These are phyloP conservation scores for Microchrysa polita DNA, from an alignment of 2,888 invertebrate genomes.

Conservation along the genomic window DNA sequence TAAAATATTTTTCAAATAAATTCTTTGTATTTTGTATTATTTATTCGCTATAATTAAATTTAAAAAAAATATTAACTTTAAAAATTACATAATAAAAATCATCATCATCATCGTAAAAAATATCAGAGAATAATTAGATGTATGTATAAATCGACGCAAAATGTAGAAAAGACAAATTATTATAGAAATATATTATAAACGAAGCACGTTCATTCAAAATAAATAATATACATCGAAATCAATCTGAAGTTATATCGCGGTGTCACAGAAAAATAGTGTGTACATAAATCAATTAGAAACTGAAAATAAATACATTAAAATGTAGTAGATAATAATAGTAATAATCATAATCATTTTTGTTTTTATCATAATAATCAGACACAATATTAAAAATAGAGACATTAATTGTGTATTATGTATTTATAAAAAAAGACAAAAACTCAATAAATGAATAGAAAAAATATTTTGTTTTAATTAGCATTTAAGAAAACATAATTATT, in stretches of 20 bases:
- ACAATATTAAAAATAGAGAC: too few relatives aligned
- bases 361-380: not conserved
- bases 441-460: too few relatives aligned
- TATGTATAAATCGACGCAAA: conserved; percentile 31
- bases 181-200: too few relatives aligned
- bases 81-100: too few relatives aligned
- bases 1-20: conserved; percentile 28
- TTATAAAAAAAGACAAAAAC: too few relatives aligned
- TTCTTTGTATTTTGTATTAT: conserved; percentile 35
- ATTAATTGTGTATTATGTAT: too few relatives aligned
- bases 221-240: conserved; percentile 36
- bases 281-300: conserved; percentile 13
- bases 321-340: conserved; percentile 24
- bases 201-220: not conserved
- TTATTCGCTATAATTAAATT: conserved; percentile 30
- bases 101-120: conserved; percentile 32
- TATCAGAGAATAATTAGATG: conserved; percentile 12
- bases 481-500: too few relatives aligned
- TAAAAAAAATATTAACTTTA: conserved; percentile 20
- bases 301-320: conserved; percentile 38
- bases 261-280: not conserved
- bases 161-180: not conserved
- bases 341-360: conserved; percentile 2
- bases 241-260: conserved; percentile 20
- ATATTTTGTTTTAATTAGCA: too few relatives aligned